These are phyloP conservation scores for Ennomos fuscantarius DNA, from an alignment of 2,888 invertebrate genomes.

Conservation along the genomic window DNA sequence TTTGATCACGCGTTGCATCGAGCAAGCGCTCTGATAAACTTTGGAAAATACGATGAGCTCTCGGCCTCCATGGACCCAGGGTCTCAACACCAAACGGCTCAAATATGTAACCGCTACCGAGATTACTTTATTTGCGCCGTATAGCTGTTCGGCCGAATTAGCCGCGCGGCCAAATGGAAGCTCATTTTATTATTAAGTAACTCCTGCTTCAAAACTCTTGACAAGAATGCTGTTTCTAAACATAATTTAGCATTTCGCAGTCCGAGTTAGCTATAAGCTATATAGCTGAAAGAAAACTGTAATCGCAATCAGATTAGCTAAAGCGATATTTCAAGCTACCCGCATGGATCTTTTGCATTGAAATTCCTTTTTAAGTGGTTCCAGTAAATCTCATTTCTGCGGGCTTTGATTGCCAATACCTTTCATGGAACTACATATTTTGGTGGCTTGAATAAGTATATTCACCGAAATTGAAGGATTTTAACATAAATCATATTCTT, in stretches of 20 bases:
- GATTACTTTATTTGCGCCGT: too few species aligned
- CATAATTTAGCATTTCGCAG: background rate
- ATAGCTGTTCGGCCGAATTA: too few species aligned
- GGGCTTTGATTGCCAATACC: slow-evolving; percentile 15
- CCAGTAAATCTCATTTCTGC: slow-evolving; percentile 23
- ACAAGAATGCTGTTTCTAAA: too few species aligned
- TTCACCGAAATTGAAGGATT: slow-evolving; percentile 4
- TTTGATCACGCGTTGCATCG: too few species aligned
- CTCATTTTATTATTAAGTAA: too few species aligned
- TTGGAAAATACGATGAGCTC: too few species aligned
- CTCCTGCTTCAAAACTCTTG: too few species aligned
- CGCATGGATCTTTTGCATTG: slow-evolving; percentile 32
- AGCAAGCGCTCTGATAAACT: too few species aligned
- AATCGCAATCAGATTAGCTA: slow-evolving; percentile 37
- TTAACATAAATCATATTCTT: background rate
- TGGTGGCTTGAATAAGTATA: slow-evolving; percentile 3
- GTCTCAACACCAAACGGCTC: too few species aligned
- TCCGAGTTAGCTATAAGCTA: slow-evolving; percentile 29
- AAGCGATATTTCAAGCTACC: slow-evolving; percentile 28
- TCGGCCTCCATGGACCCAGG: too few species aligned
- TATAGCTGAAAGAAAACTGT: slow-evolving; percentile 33
- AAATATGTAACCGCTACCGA: too few species aligned
- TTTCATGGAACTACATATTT: slow-evolving; percentile 5
- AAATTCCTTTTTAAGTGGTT: slow-evolving; percentile 27
- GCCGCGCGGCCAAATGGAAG: too few species aligned